Conservation (phyloP, 2,797 vertebrate species). For the Clarias pachynema region DNA sequence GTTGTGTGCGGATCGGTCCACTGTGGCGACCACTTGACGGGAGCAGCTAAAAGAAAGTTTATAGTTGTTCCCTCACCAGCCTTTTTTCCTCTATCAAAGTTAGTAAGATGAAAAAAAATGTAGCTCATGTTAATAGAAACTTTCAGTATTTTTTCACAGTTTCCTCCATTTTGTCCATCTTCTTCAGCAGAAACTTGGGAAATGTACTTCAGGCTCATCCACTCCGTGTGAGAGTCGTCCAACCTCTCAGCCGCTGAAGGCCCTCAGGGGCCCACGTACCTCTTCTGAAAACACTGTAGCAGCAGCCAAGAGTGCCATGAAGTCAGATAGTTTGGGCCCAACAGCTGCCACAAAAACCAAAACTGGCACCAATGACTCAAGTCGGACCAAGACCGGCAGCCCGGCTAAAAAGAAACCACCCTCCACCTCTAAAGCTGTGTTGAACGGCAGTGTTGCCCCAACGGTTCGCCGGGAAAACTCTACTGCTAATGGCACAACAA, state of each 20-base stretch:
- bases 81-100: neutral
- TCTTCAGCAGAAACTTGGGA: slow-evolving; percentile 76
- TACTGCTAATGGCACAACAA: slow-evolving; percentile 68
- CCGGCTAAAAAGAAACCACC: slow-evolving; percentile 80
- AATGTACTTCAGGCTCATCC: slow-evolving; percentile 69
- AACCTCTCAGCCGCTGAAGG: slow-evolving; percentile 70
- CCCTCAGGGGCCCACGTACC: slow-evolving; percentile 61
- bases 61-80: neutral
- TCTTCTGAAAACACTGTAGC: slow-evolving; percentile 64
- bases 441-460: slow-evolving; percentile 74
- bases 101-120: neutral
- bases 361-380: slow-evolving; percentile 80
- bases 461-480: slow-evolving; percentile 71
- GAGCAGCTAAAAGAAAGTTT: too few relatives aligned
- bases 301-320: slow-evolving; percentile 80
- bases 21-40: too few relatives aligned
- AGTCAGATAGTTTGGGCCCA: slow-evolving; percentile 87
- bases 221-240: slow-evolving; percentile 71
- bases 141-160: neutral
- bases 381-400: slow-evolving; percentile 75
- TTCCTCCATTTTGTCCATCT: neutral
- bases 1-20: too few relatives aligned
- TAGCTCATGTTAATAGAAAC: neutral
- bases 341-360: slow-evolving; percentile 74
- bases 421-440: slow-evolving; percentile 68